These are phyloP conservation scores for Channallabes apus DNA, from an alignment of 2,797 vertebrate species.

Conservation along the genomic window DNA sequence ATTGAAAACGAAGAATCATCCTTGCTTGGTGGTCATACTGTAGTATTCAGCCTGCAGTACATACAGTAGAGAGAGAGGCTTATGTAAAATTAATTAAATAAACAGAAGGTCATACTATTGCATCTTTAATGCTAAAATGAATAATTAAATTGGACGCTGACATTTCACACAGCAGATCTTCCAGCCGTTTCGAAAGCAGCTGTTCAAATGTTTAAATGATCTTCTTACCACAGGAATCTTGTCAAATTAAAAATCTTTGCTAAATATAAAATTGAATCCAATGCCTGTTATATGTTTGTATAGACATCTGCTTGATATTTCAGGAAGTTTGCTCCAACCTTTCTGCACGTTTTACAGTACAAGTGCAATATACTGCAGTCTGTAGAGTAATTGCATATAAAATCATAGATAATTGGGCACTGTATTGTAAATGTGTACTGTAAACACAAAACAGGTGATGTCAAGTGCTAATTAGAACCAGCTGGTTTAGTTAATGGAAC, in stretches of 20 bases:
- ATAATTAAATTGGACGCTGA: conserved; percentile 17
- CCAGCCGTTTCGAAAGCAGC: neutral
- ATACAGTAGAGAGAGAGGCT: neutral
- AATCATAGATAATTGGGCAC: neutral
- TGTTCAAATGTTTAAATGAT: neutral
- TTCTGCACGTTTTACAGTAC: neutral
- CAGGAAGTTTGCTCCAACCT: neutral
- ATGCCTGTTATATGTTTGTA: neutral
- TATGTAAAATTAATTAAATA: conserved; percentile 15
- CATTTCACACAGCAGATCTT: conserved; percentile 13
- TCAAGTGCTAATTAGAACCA: no score
- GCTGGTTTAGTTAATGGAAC: no score
- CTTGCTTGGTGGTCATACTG: neutral
- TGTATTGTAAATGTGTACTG: neutral
- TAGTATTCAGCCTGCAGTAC: neutral
- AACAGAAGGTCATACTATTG: conserved; percentile 29
- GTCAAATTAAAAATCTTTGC: neutral
- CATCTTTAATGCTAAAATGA: conserved; percentile 21
- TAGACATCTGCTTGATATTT: neutral
- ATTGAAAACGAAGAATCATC: neutral
- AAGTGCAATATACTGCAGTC: neutral
- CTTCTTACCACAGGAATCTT: neutral
- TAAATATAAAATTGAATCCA: neutral
- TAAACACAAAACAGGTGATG: neutral
- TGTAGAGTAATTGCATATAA: neutral